Conservation (phyloP, 2,797 vertebrate genomes). For the Gambusia yucatana region DNA sequence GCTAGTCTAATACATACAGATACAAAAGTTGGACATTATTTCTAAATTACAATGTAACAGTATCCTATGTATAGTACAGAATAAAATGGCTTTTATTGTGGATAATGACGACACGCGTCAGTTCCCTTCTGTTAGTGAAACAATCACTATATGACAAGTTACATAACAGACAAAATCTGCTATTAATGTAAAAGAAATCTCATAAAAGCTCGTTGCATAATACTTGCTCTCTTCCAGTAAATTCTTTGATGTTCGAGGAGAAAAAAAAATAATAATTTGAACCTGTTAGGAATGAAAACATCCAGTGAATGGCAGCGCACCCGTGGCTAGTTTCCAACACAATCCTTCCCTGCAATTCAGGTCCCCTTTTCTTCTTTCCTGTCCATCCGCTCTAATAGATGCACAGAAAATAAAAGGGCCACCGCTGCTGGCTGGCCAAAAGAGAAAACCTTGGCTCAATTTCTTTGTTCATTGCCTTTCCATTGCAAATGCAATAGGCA, state of each 20-base stretch:
- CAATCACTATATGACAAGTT: conserved; percentile 69
- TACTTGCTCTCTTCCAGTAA: conserved; percentile 73
- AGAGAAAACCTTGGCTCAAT: conserved; percentile 76
- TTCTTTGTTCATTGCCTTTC: conserved; percentile 79
- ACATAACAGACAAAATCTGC: conserved; percentile 73
- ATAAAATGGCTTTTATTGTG: conserved; percentile 34
- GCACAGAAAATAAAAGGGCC: conserved; percentile 62
- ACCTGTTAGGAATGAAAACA: conserved; percentile 67
- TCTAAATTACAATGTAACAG: conserved; percentile 50
- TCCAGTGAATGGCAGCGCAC: conserved; percentile 71
- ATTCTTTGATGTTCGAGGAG: conserved; percentile 70
- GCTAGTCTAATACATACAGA: conserved; percentile 32
- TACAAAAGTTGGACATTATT: conserved; percentile 35
- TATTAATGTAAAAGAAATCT: conserved; percentile 74
- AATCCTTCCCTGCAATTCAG: conserved; percentile 61
- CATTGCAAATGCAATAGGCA: conserved; percentile 80
- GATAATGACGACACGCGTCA: conserved; percentile 43
- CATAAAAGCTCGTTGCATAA: conserved; percentile 69
- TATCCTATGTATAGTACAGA: conserved; percentile 50
- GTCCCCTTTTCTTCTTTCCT: conserved; percentile 43
- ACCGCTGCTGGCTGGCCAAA: conserved; percentile 68
- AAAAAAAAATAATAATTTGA: conserved; percentile 59
- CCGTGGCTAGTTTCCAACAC: conserved; percentile 71
- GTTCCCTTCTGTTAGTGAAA: conserved; percentile 63
- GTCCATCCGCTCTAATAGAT: conserved; percentile 60